Base-by-base conservation (phyloP, 1,140 invertebrate species). In the Copidosoma floridanum region DNA sequence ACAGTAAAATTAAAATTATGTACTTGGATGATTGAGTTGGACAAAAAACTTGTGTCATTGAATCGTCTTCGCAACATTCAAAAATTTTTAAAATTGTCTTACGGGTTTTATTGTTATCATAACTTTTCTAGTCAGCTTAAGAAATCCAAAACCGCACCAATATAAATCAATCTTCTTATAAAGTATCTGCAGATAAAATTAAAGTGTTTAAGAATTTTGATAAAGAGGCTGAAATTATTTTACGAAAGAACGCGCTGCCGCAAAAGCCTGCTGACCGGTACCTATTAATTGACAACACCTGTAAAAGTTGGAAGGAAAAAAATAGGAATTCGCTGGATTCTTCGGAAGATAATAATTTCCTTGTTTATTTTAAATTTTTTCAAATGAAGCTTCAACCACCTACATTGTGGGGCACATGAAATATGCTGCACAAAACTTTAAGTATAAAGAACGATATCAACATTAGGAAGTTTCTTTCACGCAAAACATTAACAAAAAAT, bases 301-400 rank as follows among this genome's bases (percentile, higher is more conserved):
- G 27, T 40, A 55, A 38, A 26, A 55, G 41, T 10, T 61, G 41
- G 29, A 8, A 18, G 21, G 24, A 37, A 12, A 37, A 61, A 40
- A 47, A 61, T 61, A 61, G 55, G 20, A 46, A 35, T 35, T 53
- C 40, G 3, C n/a, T 60, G 2, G 26, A 11, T 18, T 20, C 12
- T 24, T 55, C 32, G 29, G 18, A 55, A 29, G 59, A 61, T 48
- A 47, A 53, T 21, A 61, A 61, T 47, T 53, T 53, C 24, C 26
- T 54, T 38, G 32, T 47, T 16, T 61, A 61, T 40, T 54, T 53
- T 24, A 32, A 61, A 1, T 7, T 27, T 0, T 40, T 61, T 8
- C 47, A 50, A 37, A 14, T 3, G 52, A 61, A 54, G 40, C 18
- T 54, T 21, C 38, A 48, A 26, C 51, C 52, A 18, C 12, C 24